Percentiles rank a stretch among this genome's conserved stretches.
Conservation (phyloP, 1,140 invertebrate genomes). For the Pseudomyrmex gracilis region DNA sequence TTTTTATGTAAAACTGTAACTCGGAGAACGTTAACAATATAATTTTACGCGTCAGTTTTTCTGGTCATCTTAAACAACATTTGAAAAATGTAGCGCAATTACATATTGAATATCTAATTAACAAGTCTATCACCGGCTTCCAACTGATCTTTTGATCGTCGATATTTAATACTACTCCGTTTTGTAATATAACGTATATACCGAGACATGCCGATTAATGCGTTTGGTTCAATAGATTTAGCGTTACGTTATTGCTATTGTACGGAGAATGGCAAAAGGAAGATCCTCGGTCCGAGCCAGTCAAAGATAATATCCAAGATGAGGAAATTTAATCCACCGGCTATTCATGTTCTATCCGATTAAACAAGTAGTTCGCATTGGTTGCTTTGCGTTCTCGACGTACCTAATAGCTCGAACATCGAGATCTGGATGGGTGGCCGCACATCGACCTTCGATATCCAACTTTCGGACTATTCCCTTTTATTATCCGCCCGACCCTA, state of each 20-base stretch:
- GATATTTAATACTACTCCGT: neutral
- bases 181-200: neutral
- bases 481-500: neutral
- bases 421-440: neutral
- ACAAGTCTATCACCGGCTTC: no score
- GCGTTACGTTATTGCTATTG: constrained; percentile 21
- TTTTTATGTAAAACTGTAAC: neutral
- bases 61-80: neutral
- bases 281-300: neutral
- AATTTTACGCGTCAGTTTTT: neutral
- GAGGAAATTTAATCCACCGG: constrained; percentile 31
- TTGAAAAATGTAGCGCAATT: neutral
- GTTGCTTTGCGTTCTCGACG: constrained; percentile 4
- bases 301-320: constrained; percentile 19
- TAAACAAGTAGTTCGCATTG: constrained; percentile 39
- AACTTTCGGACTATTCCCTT: constrained; percentile 16
- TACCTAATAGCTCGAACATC: neutral
- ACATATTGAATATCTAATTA: neutral
- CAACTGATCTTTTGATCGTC: neutral
- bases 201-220: constrained; percentile 4
- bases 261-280: constrained; percentile 11
- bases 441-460: constrained; percentile 5
- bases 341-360: constrained; percentile 40
- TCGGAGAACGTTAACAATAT: neutral
- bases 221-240: constrained; percentile 17